phyloP scores from a whole-genome alignment of 2,113 vertebrate species.

The Progne subis region DNA sequence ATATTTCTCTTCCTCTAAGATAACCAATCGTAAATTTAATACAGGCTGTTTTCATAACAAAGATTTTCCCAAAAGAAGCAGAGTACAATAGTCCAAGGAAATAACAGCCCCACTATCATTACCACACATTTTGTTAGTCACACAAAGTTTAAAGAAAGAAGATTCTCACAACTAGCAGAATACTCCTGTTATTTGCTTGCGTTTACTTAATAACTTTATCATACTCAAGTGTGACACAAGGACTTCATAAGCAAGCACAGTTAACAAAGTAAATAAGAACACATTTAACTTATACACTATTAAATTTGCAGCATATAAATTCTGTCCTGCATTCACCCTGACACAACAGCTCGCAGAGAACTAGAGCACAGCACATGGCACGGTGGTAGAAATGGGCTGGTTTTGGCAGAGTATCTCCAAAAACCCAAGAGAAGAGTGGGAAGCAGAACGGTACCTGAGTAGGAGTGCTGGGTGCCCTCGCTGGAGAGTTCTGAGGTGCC shows the following conservation, averaged over 20 bases:
- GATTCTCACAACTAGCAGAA: background rate
- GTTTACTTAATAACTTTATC: background rate
- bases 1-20: slow-evolving; percentile 91
- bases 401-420: fast-evolving
- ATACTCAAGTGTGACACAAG: background rate
- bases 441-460: slow-evolving; percentile 73
- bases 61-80: background rate
- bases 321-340: background rate
- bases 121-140: background rate
- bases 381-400: background rate
- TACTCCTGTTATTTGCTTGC: background rate
- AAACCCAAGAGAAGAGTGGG: too few species aligned
- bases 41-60: background rate
- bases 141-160: background rate
- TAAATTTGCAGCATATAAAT: background rate
- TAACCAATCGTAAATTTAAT: background rate
- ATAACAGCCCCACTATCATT: background rate
- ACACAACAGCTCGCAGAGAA: fast-evolving
- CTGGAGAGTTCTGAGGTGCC: slow-evolving; percentile 90
- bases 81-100: background rate
- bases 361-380: background rate
- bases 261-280: background rate
- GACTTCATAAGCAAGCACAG: background rate
- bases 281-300: background rate
- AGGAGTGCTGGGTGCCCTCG: slow-evolving; percentile 91